These are phyloP conservation scores for Peromyscus aztecus DNA, from an alignment of 2,797 vertebrate species.

Conservation along the genomic window DNA sequence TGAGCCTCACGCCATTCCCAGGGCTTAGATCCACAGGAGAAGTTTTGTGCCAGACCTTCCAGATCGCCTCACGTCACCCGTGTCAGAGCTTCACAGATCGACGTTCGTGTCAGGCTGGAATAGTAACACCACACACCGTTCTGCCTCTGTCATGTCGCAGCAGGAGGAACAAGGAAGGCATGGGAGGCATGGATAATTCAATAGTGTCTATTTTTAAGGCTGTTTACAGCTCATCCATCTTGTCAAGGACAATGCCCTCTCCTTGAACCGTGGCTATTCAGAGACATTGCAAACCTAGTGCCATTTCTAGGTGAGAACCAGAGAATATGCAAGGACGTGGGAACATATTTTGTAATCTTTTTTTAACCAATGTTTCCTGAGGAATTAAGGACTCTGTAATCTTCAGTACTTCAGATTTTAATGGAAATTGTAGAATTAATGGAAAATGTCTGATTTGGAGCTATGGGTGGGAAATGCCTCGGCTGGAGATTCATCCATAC, in stretches of 20 bases:
- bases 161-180: neutral
- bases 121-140: neutral
- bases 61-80: neutral
- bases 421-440: neutral
- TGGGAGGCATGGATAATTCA: conserved; percentile 23
- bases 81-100: neutral
- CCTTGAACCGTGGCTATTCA: conserved; percentile 30
- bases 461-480: neutral
- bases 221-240: conserved; percentile 44
- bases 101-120: neutral
- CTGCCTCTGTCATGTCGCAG: neutral
- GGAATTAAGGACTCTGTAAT: neutral
- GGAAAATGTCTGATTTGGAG: neutral
- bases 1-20: neutral
- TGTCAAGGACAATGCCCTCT: conserved; percentile 6
- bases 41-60: neutral
- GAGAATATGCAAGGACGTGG: neutral
- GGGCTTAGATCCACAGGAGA: neutral
- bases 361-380: neutral
- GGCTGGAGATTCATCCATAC: neutral
- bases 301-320: conserved; percentile 6
- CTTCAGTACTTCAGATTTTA: neutral
- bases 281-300: neutral
- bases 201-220: conserved; percentile 57
- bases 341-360: neutral